A percentile compares a stretch with the other conserved stretches of the same genome.
Conservation (phyloP, 2,113 vertebrate genomes). For the Smithornis capensis region DNA sequence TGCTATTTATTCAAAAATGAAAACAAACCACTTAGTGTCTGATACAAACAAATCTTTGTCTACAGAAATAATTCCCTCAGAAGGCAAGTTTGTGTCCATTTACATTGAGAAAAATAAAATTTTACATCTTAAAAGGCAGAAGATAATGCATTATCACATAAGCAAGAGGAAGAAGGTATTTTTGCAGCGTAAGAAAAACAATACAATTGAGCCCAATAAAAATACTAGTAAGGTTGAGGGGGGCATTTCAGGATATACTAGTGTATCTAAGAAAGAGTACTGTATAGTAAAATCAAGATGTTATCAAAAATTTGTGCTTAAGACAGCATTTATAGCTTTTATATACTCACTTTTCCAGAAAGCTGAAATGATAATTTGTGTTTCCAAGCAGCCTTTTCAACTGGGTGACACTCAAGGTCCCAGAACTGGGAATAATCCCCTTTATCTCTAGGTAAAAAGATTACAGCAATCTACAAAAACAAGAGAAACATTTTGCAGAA, state of each 20-base stretch:
- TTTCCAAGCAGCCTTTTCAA: conserved; percentile 83
- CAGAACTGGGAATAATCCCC: conserved; percentile 94
- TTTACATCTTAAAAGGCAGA: neutral
- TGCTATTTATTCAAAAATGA: neutral
- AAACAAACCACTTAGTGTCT: neutral
- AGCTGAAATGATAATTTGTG: conserved; percentile 86
- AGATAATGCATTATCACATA: neutral
- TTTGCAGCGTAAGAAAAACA: neutral
- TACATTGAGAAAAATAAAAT: neutral
- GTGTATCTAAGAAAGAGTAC: neutral
- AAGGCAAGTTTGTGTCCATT: neutral
- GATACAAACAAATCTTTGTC: neutral
- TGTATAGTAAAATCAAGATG: neutral
- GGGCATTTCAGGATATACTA: neutral
- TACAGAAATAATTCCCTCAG: neutral
- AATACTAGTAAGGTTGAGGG: neutral
- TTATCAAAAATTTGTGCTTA: neutral
- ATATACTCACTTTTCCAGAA: conserved; percentile 84
- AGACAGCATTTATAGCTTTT: neutral
- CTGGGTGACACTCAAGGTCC: conserved; percentile 89
- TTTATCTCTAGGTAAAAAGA: conserved; percentile 86
- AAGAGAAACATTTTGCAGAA: neutral
- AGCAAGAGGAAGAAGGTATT: neutral
- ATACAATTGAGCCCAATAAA: neutral
- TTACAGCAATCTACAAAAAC: conserved; percentile 78